A percentile compares a stretch with the other conserved stretches of the same genome.
Conservation (phyloP, 2,113 vertebrate genomes). For the Mustelus asterias region DNA sequence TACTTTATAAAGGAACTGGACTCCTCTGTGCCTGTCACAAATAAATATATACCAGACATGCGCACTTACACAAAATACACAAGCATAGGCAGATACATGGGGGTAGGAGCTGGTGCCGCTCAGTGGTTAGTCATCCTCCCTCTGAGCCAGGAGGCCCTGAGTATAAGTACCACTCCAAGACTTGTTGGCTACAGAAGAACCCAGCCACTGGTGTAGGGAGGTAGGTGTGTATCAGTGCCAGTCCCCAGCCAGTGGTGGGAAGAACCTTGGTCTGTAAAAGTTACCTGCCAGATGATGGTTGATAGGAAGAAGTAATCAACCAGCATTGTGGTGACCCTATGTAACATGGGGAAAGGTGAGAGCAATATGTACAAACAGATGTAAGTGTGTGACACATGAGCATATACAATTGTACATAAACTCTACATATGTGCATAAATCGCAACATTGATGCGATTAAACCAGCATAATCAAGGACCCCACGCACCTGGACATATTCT, state of each 20-base stretch:
- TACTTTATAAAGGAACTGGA: neutral
- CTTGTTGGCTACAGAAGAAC: neutral
- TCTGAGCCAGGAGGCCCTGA: neutral
- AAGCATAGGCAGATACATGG: neutral
- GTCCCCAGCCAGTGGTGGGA: neutral
- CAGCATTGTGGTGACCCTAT: neutral
- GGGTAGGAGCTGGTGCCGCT: neutral
- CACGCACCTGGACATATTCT: too few relatives aligned
- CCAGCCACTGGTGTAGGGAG: neutral
- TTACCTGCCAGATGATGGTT: neutral
- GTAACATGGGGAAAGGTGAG: neutral
- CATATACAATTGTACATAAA: too few relatives aligned
- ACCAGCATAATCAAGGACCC: too few relatives aligned
- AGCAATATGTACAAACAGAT: neutral
- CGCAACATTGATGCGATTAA: too few relatives aligned
- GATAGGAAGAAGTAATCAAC: neutral
- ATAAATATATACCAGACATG: neutral
- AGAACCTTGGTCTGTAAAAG: neutral
- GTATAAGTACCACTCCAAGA: neutral
- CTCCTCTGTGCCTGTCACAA: neutral
- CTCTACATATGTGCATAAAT: too few relatives aligned
- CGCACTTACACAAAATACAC: neutral
- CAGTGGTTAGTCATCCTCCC: neutral
- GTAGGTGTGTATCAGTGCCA: neutral
- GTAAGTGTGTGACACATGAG: too few relatives aligned